Conservation (phyloP, 1,140 invertebrate genomes). For the Nephila pilipes region DNA sequence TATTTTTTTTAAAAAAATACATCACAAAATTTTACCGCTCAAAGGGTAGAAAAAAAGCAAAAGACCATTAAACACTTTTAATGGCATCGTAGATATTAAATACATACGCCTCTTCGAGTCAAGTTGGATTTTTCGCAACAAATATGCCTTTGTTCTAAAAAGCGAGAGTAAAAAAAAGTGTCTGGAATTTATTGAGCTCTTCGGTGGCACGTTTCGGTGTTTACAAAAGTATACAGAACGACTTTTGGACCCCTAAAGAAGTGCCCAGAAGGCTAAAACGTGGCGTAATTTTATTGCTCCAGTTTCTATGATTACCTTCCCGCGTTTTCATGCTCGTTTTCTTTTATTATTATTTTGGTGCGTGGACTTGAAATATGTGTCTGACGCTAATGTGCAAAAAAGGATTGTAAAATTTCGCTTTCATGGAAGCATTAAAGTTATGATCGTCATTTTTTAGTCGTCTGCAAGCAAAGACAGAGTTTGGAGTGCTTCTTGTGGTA, state of each 20-base stretch:
- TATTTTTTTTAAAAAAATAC: neutral
- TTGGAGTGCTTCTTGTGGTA: conserved; percentile 4
- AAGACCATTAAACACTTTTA: conserved; percentile 40
- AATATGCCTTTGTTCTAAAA: neutral
- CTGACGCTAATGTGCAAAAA: conserved; percentile 36
- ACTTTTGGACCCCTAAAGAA: neutral
- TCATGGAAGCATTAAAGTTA: conserved; percentile 35
- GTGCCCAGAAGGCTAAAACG: conserved; percentile 3
- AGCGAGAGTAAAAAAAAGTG: neutral
- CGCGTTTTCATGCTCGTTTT: neutral
- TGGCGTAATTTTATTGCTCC: conserved; percentile 31
- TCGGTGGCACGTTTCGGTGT: conserved; percentile 7
- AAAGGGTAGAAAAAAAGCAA: neutral
- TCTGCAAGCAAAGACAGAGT: neutral
- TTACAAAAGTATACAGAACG: neutral
- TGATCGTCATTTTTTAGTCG: neutral
- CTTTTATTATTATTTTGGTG: conserved; percentile 1
- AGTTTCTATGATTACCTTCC: neutral
- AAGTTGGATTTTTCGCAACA: conserved; percentile 25
- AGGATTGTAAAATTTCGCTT: conserved; percentile 16
- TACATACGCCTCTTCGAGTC: neutral
- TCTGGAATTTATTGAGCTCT: neutral
- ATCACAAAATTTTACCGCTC: neutral
- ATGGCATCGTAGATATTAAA: conserved; percentile 35
- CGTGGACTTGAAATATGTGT: neutral